phyloP scores from a whole-genome alignment of 2,797 vertebrate genomes.

The Dryobates pubescens region DNA sequence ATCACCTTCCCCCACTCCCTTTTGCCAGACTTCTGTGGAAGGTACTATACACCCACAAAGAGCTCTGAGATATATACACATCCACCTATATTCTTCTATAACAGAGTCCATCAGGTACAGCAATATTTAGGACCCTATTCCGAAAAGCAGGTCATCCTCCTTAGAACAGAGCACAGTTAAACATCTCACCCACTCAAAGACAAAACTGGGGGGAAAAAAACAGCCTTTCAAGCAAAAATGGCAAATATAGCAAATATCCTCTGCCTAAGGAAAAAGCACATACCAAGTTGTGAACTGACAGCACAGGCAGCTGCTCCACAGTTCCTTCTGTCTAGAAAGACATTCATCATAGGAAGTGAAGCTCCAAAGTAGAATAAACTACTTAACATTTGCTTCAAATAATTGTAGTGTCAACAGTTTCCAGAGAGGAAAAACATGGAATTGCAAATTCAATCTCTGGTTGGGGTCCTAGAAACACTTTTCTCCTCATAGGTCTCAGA shows the following conservation, averaged over 20 bases:
- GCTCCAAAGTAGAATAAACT: not conserved
- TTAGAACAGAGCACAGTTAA: not conserved
- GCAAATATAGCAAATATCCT: not conserved
- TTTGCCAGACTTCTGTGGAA: not conserved
- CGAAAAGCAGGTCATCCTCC: not conserved
- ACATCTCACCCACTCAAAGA: not conserved
- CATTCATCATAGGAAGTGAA: not conserved
- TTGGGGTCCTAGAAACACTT: not conserved
- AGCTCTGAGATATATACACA: not conserved
- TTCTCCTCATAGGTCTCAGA: not conserved
- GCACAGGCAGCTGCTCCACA: not conserved
- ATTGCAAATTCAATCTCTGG: not conserved
- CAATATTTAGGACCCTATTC: not conserved
- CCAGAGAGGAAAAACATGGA: not conserved
- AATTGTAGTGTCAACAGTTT: not conserved
- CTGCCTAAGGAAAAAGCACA: not conserved
- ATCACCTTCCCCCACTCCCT: not conserved
- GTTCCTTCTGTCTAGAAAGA: not conserved
- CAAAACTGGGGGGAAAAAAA: not conserved
- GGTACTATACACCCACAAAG: not conserved
- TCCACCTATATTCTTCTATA: not conserved
- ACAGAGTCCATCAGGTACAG: not conserved
- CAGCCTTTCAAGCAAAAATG: not conserved
- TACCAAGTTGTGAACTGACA: not conserved
- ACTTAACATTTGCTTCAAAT: not conserved